Conservation (phyloP, 2,888 invertebrate genomes). For the Nysson spinosus region DNA sequence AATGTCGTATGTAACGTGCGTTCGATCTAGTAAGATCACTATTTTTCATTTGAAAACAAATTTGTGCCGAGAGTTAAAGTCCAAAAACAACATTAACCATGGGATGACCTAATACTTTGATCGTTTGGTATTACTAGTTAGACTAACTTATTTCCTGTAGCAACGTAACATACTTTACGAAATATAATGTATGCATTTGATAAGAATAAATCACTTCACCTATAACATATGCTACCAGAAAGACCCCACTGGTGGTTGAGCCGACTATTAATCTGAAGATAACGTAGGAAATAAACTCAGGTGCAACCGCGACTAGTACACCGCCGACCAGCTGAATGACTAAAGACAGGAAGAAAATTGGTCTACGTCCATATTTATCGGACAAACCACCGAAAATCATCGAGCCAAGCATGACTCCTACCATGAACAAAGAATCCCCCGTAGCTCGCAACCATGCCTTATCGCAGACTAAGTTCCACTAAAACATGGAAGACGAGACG, state of each 20-base stretch:
- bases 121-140: too few species aligned
- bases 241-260: conserved; percentile 86
- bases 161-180: too few species aligned
- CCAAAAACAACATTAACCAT: too few species aligned
- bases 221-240: conserved; percentile 88
- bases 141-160: too few species aligned
- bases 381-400: conserved; percentile 86
- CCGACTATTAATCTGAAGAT: conserved; percentile 84
- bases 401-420: conserved; percentile 86
- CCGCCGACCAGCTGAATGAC: conserved; percentile 85
- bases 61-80: too few species aligned
- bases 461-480: conserved; percentile 85
- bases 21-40: too few species aligned
- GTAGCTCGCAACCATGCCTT: conserved; percentile 82
- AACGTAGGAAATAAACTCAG: conserved; percentile 84
- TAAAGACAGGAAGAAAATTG: conserved; percentile 85
- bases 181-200: background rate
- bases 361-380: conserved; percentile 85
- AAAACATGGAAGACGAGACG: conserved; percentile 59
- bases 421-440: conserved; percentile 85
- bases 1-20: too few species aligned
- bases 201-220: conserved; percentile 77
- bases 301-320: conserved; percentile 82
- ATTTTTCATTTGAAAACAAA: too few species aligned
- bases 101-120: too few species aligned